Conservation (phyloP, 1,140 invertebrate genomes). For the Zaprionus taronus region DNA sequence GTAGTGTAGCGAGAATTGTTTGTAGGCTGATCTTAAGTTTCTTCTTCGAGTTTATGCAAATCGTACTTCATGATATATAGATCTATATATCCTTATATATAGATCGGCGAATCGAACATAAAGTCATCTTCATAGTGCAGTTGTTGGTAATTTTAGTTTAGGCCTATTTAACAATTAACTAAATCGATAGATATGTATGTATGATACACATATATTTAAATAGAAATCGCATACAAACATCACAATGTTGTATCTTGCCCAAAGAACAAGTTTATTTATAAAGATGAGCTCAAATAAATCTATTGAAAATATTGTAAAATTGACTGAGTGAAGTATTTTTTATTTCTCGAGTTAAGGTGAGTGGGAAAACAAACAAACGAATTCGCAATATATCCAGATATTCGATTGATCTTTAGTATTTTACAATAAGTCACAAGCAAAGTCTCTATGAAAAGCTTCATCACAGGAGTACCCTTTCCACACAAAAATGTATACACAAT, state of each 20-base stretch:
- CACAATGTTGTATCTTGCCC: conserved; percentile 74
- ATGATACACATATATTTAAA: conserved; percentile 49
- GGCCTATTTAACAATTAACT: conserved; percentile 71
- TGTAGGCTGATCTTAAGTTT: conserved; percentile 53
- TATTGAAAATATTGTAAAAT: conserved; percentile 27
- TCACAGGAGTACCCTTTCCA: too few relatives aligned
- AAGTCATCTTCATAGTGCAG: conserved; percentile 71
- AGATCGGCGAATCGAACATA: conserved; percentile 18
- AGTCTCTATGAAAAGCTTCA: not conserved
- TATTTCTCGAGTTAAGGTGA: not conserved
- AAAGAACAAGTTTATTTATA: conserved; percentile 80
- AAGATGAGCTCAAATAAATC: conserved; percentile 71
- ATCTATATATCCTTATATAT: conserved; percentile 30
- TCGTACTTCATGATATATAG: conserved; percentile 38
- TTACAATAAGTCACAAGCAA: too few relatives aligned
- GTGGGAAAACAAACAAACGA: not conserved
- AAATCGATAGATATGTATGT: conserved; percentile 62
- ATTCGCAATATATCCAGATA: too few relatives aligned
- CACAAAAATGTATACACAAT: too few relatives aligned
- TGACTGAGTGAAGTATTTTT: not conserved
- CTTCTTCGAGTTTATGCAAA: conserved; percentile 42
- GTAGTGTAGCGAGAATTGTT: conserved; percentile 75
- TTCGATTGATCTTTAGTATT: too few relatives aligned
- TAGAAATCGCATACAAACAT: conserved; percentile 73
- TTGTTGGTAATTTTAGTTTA: conserved; percentile 81